Evolutionary conservation across 2,797 vertebrate species (phyloP).

Genomic region (Hapalemur alaotrensis): DNA sequence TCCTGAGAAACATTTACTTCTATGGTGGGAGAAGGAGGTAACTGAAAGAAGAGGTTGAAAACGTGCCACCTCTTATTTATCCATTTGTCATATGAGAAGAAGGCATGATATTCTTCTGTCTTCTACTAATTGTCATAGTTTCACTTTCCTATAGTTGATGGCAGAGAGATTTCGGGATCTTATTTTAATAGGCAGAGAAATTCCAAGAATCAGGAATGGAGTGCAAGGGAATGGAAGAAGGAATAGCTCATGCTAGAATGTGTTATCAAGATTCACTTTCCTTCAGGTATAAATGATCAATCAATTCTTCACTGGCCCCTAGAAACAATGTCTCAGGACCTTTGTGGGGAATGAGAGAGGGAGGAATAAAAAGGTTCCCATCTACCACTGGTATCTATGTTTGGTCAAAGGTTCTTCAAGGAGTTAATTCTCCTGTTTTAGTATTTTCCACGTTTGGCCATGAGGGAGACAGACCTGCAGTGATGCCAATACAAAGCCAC

Average conservation of each 20-base stretch:
- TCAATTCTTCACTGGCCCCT: background rate
- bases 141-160: background rate
- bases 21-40: background rate
- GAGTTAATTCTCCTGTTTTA: background rate
- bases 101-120: background rate
- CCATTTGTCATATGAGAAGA: background rate
- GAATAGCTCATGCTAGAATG: background rate
- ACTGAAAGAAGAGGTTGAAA: background rate
- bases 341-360: background rate
- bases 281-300: background rate
- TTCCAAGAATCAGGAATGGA: background rate
- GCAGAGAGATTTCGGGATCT: background rate
- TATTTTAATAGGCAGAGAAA: background rate
- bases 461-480: too few relatives aligned
- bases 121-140: background rate
- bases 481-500: rapidly evolving
- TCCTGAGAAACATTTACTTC: background rate
- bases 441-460: background rate
- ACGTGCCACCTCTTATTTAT: background rate
- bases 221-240: background rate
- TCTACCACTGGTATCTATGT: background rate
- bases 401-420: background rate
- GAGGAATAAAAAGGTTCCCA: background rate
- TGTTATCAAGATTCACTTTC: background rate
- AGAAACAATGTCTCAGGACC: background rate